phyloP scores from a whole-genome alignment of 1,140 invertebrate species.

The Acyrthosiphon pisum region DNA sequence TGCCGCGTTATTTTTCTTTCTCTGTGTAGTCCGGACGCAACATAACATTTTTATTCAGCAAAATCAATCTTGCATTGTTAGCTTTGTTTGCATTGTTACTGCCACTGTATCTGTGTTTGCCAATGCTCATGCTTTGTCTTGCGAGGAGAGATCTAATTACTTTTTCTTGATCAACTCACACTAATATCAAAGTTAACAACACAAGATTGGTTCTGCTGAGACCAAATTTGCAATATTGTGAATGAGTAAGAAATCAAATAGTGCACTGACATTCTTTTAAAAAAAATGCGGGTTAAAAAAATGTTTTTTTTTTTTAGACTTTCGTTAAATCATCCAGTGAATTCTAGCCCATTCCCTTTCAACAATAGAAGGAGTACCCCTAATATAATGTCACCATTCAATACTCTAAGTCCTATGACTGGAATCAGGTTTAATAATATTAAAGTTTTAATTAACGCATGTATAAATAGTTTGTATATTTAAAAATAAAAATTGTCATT shows the following conservation, averaged over 20 bases:
- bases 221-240: neutral
- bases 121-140: too few species aligned
- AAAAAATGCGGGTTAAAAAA: neutral
- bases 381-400: conserved; percentile 53
- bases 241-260: neutral
- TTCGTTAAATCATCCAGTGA: conserved; percentile 46
- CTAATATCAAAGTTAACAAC: neutral
- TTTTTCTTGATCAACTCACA: too few species aligned
- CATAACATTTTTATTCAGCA: neutral
- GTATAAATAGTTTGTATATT: neutral
- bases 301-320: conserved; percentile 2
- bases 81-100: neutral
- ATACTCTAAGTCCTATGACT: conserved; percentile 47
- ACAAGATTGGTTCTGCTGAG: neutral
- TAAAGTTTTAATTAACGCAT: neutral
- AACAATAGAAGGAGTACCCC: conserved; percentile 48
- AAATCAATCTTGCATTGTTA: neutral
- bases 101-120: too few species aligned
- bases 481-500: neutral
- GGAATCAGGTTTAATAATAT: conserved; percentile 42
- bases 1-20: neutral
- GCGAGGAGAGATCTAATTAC: too few species aligned
- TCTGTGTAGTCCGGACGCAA: neutral
- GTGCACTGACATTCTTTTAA: neutral
- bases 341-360: conserved; percentile 48